phyloP scores from a whole-genome alignment of 2,888 invertebrate genomes.

The Chrysolina americana region DNA sequence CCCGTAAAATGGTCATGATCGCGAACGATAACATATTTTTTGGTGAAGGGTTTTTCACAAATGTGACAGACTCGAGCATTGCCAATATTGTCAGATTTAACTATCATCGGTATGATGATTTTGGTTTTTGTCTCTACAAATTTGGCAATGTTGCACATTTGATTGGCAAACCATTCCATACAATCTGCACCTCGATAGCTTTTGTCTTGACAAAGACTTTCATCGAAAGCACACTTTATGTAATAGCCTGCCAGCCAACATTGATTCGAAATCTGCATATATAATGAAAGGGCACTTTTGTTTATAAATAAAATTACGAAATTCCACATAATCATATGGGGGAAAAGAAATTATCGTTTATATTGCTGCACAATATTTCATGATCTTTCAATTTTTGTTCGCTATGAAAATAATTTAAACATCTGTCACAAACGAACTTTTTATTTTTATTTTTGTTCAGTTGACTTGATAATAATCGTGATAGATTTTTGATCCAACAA shows the following conservation, averaged over 20 bases:
- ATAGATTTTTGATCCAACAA: too few relatives aligned
- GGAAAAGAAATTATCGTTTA: too few relatives aligned
- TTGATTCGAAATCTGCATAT: too few relatives aligned
- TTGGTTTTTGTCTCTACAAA: constrained; percentile 37
- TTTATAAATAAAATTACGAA: too few relatives aligned
- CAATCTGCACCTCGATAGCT: constrained; percentile 49
- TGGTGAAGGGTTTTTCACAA: constrained; percentile 31
- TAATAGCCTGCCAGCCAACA: constrained; percentile 49
- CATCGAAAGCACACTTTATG: constrained; percentile 54
- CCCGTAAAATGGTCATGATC: constrained; percentile 26
- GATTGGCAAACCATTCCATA: constrained; percentile 50
- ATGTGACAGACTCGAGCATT: not conserved
- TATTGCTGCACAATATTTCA: too few relatives aligned
- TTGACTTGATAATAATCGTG: too few relatives aligned
- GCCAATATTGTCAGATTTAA: not conserved
- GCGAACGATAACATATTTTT: constrained; percentile 46
- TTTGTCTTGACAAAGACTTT: constrained; percentile 19
- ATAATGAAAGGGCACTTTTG: too few relatives aligned
- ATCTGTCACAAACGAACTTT: too few relatives aligned
- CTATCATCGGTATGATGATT: not conserved
- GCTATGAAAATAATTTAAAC: too few relatives aligned
- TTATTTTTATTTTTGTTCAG: too few relatives aligned
- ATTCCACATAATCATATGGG: too few relatives aligned
- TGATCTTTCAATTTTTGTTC: too few relatives aligned
- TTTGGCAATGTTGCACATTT: constrained; percentile 44